Evolutionary conservation across 2,888 invertebrate genomes (phyloP).

Genomic region (Eupithecia vulgata): DNA sequence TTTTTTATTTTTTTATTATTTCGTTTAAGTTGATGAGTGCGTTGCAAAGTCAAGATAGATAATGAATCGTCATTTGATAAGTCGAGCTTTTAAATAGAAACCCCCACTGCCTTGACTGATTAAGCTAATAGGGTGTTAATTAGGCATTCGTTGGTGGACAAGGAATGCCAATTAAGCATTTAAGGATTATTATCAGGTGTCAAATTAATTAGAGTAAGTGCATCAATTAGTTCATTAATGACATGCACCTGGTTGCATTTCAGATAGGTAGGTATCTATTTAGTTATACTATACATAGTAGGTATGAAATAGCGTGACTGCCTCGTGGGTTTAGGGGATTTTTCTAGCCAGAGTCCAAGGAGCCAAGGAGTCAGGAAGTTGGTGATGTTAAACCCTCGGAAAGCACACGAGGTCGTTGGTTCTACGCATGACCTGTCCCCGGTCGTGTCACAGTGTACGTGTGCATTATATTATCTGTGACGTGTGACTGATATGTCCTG

Average conservation of each 20-base stretch:
- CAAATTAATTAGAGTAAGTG: slow-evolving; percentile 29
- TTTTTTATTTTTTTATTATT: background rate
- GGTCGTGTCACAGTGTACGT: no score
- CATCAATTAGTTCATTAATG: slow-evolving; percentile 25
- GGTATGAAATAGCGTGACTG: no score
- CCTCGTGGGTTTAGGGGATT: no score
- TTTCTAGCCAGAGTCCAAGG: no score
- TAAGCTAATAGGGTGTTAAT: slow-evolving; percentile 35
- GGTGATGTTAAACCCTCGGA: no score
- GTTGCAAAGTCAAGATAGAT: slow-evolving; percentile 14
- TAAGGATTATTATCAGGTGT: slow-evolving; percentile 29
- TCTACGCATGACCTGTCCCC: no score
- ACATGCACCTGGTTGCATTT: slow-evolving; percentile 14
- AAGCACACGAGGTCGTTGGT: no score
- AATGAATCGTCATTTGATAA: slow-evolving; percentile 21
- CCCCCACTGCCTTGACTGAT: slow-evolving; percentile 27
- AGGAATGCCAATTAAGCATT: slow-evolving; percentile 25
- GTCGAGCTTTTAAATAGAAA: slow-evolving; percentile 17
- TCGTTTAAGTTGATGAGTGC: slow-evolving; percentile 7
- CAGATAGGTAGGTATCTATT: background rate
- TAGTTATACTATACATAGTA: no score
- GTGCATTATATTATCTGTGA: no score
- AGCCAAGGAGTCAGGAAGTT: no score
- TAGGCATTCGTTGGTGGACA: slow-evolving; percentile 9
- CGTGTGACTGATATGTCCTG: no score